These are phyloP conservation scores for Oenanthe oenanthe DNA, from an alignment of 2,113 vertebrate species.

Conservation along the genomic window DNA sequence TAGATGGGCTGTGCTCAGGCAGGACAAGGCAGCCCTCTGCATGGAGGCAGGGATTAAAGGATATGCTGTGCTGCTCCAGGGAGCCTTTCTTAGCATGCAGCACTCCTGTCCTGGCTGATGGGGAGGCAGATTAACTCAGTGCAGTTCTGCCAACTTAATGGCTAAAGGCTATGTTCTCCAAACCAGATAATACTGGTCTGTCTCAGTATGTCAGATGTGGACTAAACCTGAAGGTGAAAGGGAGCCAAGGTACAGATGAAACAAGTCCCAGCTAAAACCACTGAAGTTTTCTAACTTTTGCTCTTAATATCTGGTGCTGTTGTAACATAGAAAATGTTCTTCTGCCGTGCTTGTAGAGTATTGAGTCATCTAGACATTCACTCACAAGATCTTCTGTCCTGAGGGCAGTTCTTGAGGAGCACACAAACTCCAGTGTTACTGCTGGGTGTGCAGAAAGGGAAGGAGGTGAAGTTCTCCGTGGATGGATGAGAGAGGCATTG, in stretches of 20 bases:
- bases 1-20: neutral
- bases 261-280: constrained; percentile 22
- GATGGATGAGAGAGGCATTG: neutral
- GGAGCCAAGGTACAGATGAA: constrained; percentile 4
- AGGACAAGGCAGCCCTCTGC: neutral
- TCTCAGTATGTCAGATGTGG: neutral
- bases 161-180: neutral
- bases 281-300: constrained; percentile 20
- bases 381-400: neutral
- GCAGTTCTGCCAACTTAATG: neutral
- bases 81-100: neutral
- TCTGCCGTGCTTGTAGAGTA: neutral
- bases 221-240: constrained; percentile 1
- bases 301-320: constrained; percentile 4
- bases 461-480: neutral
- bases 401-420: constrained; percentile 1
- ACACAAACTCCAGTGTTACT: neutral
- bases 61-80: neutral
- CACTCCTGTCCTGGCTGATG: neutral
- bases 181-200: neutral
- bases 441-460: neutral
- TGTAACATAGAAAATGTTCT: neutral
- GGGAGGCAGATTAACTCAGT: neutral
- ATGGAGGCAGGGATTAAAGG: neutral
- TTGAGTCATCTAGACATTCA: neutral